Evolutionary conservation across 1,140 invertebrate genomes (phyloP), one percentile per base, ranked within the genome.

Genomic region (Drosophila pectinifera): DNA sequence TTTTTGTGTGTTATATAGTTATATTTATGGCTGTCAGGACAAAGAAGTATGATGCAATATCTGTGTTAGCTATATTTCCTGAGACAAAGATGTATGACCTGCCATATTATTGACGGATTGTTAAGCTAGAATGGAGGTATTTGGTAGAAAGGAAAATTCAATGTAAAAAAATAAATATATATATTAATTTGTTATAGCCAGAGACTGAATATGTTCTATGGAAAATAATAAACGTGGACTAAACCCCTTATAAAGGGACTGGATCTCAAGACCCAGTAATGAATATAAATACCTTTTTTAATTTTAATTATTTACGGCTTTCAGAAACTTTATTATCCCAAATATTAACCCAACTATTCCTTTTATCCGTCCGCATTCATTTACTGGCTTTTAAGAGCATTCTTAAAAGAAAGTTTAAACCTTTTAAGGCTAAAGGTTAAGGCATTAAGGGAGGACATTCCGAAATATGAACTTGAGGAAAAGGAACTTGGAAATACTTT

Each of bases 401-500:
- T 51, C 11, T 31, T 49, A 4, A 31, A 7, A 13, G 34, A n/a
- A 51, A 20, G 7, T 14, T 6, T 34, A n/a, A 36, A 36, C 14
- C 5, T 22, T 22, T n/a, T 20, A 5, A 36, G 5, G 49, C 13
- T 4, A 20, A 36, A 20, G 18, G 28, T 34, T 4, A 0, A 36
- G 18, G 13, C 13, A 20, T 5, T 34, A 20, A 20, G 28, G 14
- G 0, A 46, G 26, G 14, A 20, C 4, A 20, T 51, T 7, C 49
- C 22, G 13, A 53, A 61, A 70, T 20, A 70, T 57, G 13, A 86
- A 67, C 73, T 80, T 80, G 57, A 41, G 14, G 14, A 49, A 61
- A 18, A 6, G 42, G 14, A 86, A 86, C 58, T 81, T 85, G 39
- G 16, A 16, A 75, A 81, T 84, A 62, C 78, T 65, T 85, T 84